Evolutionary conservation across 2,888 invertebrate genomes (phyloP), one percentile per base, ranked within the genome.

Genomic region (Drosophila mimica): DNA sequence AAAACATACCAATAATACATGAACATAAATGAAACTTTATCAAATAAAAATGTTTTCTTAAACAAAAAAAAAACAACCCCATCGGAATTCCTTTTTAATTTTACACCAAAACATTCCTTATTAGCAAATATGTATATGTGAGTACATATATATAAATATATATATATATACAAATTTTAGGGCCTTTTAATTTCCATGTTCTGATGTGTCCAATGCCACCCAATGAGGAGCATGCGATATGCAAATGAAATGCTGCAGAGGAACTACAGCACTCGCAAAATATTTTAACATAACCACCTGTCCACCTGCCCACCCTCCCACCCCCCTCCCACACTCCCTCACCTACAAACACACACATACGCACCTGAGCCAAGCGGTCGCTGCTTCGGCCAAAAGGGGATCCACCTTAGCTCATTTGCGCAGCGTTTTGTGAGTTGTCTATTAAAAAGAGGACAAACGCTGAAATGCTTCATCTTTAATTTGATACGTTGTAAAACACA

Each of bases 11-110:
- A 86, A 86, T 88, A 86, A 85, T 86, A 83, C 86, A 79, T 79
- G 75, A 84, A 85, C 85, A 80, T 83, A 80, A 86, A 79, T 81
- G 77, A 85, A 89, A 83, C 80, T 88, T 89, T 89, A 85, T 86
- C 82, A 89, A 88, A 89, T 82, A 88, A 89, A 86, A 82, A 81
- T 88, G 85, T 88, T 85, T 85, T 88, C 74, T 85, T 84, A 79
- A 87, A 84, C 79, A 62, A 89, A 82, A 76, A 71, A 81, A 87
- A 78, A 75, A 88, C 83, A 84, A 80, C 74, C 88, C 88, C 80
- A 88, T 77, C 84, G 86, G 86, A 70, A 71, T 79, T 70, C 83
- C 75, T 83, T 81, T 86, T 81, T 82, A 54, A 75, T 86, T 83
- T 81, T 60, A 54, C 59, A 72, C 61, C 43, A 58, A 66, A 38